Conservation (phyloP, 2,113 vertebrate species). For the Crotalus tigris region DNA sequence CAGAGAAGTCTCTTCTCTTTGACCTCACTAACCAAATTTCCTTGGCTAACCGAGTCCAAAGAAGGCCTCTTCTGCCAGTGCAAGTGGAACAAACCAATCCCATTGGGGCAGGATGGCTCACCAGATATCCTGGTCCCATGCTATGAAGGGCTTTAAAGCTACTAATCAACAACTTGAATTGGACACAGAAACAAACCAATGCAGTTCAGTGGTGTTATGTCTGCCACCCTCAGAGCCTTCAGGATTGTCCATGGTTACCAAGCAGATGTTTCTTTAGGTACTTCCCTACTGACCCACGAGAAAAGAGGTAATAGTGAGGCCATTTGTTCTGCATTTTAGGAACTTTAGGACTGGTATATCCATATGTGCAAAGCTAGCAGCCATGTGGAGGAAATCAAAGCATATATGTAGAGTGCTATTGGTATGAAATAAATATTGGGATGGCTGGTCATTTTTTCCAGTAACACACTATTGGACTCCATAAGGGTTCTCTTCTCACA, state of each 20-base stretch:
- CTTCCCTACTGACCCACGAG: neutral
- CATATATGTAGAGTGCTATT: neutral
- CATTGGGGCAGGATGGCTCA: neutral
- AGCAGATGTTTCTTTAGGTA: neutral
- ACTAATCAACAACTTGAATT: neutral
- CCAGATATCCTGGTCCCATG: neutral
- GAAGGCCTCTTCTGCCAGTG: neutral
- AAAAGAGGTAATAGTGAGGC: neutral
- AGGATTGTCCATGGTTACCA: neutral
- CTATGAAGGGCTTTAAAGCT: neutral
- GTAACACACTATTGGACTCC: neutral
- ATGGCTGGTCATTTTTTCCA: neutral
- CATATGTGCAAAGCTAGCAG: neutral
- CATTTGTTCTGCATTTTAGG: neutral
- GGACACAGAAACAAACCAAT: neutral
- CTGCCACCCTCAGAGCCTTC: neutral
- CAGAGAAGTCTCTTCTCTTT: neutral
- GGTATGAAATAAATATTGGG: neutral
- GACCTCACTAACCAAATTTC: neutral
- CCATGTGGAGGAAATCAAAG: neutral
- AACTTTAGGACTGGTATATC: neutral
- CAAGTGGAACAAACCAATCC: neutral
- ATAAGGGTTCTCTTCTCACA: neutral
- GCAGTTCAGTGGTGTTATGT: neutral
- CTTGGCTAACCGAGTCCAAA: neutral